These are phyloP conservation scores for Nylanderia fulva DNA, from an alignment of 1,140 invertebrate species.

Conservation along the genomic window DNA sequence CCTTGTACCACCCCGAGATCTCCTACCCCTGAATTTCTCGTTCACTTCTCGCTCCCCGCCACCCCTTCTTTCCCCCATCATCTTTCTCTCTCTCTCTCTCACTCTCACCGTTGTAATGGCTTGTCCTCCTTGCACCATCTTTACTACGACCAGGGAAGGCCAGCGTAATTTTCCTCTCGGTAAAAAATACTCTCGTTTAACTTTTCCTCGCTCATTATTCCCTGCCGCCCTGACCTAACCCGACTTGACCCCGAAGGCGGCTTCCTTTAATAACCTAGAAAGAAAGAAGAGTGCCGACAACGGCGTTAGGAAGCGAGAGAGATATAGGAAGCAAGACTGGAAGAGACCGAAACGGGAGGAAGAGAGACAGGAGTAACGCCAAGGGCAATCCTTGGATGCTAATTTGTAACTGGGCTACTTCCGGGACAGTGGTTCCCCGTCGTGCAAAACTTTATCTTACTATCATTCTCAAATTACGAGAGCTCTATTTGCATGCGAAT, in stretches of 20 bases:
- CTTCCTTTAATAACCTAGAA: conserved; percentile 83
- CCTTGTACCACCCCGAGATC: conserved; percentile 62
- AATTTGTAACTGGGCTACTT: conserved; percentile 85
- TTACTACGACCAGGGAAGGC: conserved; percentile 71
- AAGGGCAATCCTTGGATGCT: conserved; percentile 84
- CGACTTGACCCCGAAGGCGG: conserved; percentile 82
- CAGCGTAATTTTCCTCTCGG: conserved; percentile 82
- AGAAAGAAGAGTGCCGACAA: conserved; percentile 67
- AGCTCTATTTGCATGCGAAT: background rate
- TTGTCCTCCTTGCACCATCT: conserved; percentile 56
- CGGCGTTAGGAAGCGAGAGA: conserved; percentile 48
- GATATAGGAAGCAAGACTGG: conserved; percentile 54
- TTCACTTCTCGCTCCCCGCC: conserved; percentile 62
- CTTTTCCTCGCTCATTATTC: conserved; percentile 84
- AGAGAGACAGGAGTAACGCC: conserved; percentile 78
- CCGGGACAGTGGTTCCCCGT: conserved; percentile 82
- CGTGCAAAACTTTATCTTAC: conserved; percentile 71
- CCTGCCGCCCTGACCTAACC: conserved; percentile 83
- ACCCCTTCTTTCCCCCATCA: conserved; percentile 65
- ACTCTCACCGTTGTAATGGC: conserved; percentile 54
- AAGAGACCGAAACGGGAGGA: conserved; percentile 53
- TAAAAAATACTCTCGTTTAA: conserved; percentile 85
- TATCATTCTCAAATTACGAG: conserved; percentile 62
- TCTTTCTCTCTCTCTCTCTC: conserved; percentile 5
- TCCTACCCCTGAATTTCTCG: conserved; percentile 70